Conservation (phyloP, 2,797 vertebrate species). For the Dendrocincla fuliginosa region DNA sequence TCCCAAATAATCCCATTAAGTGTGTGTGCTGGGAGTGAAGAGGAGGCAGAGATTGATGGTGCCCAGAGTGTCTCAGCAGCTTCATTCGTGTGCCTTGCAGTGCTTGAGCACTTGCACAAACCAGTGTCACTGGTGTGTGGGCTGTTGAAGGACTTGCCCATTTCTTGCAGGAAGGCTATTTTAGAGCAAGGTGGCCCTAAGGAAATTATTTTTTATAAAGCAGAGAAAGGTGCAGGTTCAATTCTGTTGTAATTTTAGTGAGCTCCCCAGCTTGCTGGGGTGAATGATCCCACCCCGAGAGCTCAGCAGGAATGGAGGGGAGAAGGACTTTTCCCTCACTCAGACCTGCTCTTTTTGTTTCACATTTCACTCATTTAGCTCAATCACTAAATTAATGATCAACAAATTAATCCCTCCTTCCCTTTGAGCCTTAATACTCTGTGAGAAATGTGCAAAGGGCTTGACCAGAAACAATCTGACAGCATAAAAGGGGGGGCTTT, state of each 20-base stretch:
- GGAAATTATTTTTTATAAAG: neutral
- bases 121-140: accelerated
- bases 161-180: neutral
- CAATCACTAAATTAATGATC: neutral
- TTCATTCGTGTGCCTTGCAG: neutral
- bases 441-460: neutral
- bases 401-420: neutral
- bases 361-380: neutral
- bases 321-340: neutral
- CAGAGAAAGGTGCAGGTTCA: neutral
- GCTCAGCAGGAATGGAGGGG: neutral
- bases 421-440: neutral
- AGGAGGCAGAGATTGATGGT: neutral
- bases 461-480: neutral
- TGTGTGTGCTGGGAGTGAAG: neutral
- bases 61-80: neutral
- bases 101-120: neutral
- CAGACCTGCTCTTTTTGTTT: no score
- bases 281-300: neutral
- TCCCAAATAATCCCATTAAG: neutral
- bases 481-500: accelerated
- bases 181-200: neutral
- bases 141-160: neutral
- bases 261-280: no score
- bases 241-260: neutral